phyloP scores from a whole-genome alignment of 2,888 invertebrate species.

The Hirtodrosophila cameraria region DNA sequence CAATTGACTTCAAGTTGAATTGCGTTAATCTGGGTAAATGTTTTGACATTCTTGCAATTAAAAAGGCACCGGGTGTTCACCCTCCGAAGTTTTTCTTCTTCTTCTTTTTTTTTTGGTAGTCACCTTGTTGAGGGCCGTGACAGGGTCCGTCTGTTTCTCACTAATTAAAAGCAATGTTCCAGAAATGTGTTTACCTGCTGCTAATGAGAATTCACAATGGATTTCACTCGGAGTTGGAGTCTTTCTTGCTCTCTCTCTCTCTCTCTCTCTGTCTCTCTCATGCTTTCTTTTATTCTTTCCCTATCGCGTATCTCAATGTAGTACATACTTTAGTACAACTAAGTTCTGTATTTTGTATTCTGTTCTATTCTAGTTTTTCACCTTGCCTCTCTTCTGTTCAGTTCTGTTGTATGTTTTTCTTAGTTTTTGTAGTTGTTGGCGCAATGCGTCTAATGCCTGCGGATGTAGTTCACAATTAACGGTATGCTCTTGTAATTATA shows the following conservation, averaged over 20 bases:
- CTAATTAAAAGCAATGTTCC: slow-evolving; percentile 80
- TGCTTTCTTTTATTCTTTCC: slow-evolving; percentile 69
- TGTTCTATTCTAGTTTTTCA: slow-evolving; percentile 16
- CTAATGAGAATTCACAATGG: slow-evolving; percentile 80
- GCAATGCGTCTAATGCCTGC: slow-evolving; percentile 67
- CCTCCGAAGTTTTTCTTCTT: slow-evolving; percentile 22
- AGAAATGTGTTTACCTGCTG: slow-evolving; percentile 81
- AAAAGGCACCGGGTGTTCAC: slow-evolving; percentile 68
- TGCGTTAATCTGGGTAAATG: slow-evolving; percentile 81
- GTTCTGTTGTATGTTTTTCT: slow-evolving; percentile 15
- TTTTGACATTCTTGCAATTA: slow-evolving; percentile 79
- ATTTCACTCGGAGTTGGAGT: slow-evolving; percentile 78
- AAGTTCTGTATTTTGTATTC: slow-evolving; percentile 29
- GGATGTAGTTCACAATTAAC: slow-evolving; percentile 61
- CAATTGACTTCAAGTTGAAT: slow-evolving; percentile 68
- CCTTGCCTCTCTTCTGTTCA: slow-evolving; percentile 2
- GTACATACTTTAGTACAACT: slow-evolving; percentile 28
- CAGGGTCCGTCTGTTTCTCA: slow-evolving; percentile 72
- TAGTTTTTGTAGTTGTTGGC: slow-evolving; percentile 45
- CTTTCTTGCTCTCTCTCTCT: no score
- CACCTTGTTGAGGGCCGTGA: slow-evolving; percentile 32
- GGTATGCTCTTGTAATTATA: slow-evolving; percentile 42
- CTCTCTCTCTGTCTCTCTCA: no score
- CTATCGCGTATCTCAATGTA: slow-evolving; percentile 39
- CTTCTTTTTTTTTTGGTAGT: slow-evolving; percentile 10